phyloP scores from a whole-genome alignment of 1,140 invertebrate genomes.

The Melitaea cinxia region DNA sequence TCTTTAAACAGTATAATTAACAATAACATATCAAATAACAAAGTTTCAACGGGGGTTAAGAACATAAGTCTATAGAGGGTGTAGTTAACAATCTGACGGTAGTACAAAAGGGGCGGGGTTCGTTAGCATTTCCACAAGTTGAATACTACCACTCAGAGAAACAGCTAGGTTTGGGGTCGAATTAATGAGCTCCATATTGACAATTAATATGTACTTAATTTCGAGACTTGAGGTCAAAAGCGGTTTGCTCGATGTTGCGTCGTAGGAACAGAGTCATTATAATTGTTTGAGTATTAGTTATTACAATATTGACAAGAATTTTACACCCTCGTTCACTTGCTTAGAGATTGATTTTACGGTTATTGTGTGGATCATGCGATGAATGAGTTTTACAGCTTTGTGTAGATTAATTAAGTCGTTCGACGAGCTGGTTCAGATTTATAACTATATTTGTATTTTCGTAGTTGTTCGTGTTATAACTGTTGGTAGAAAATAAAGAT shows the following conservation, averaged over 20 bases:
- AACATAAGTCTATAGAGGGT: conserved; percentile 10
- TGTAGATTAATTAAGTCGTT: no score
- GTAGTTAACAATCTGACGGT: conserved; percentile 18
- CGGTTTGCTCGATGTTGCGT: conserved; percentile 14
- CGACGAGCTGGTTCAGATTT: no score
- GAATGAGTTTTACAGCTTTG: no score
- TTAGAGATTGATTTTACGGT: background rate
- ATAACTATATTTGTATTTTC: no score
- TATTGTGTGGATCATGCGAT: background rate
- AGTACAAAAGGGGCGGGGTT: conserved; percentile 19
- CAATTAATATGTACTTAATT: conserved; percentile 26
- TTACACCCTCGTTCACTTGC: background rate
- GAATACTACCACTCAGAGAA: conserved; percentile 12
- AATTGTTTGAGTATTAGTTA: conserved; percentile 4
- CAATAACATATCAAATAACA: background rate
- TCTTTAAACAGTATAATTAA: conserved; percentile 15
- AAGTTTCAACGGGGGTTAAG: conserved; percentile 1
- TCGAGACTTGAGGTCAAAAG: conserved; percentile 8
- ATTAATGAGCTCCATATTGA: conserved; percentile 25
- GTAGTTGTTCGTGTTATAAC: no score
- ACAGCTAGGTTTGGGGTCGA: conserved; percentile 19
- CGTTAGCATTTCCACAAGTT: conserved; percentile 19
- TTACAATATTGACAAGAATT: background rate
- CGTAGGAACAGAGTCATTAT: conserved; percentile 20
- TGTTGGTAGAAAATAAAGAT: no score